Conservation (phyloP, 2,888 invertebrate genomes). For the Drosophila affinis region DNA sequence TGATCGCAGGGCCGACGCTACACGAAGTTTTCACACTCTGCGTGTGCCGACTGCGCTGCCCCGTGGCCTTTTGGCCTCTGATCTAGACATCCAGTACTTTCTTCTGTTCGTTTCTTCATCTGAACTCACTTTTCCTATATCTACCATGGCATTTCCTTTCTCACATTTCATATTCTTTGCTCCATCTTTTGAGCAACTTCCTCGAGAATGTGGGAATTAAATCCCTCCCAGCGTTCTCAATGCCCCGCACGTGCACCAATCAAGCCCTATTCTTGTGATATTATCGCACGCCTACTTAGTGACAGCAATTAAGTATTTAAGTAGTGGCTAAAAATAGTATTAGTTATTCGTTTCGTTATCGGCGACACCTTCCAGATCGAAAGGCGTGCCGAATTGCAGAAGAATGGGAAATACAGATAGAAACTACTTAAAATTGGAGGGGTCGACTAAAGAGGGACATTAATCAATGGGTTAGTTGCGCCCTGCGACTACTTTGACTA, state of each 20-base stretch:
- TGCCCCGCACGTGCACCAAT: slow-evolving; percentile 35
- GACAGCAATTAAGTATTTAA: slow-evolving; percentile 23
- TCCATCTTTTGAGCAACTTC: background rate
- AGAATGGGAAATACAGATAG: background rate
- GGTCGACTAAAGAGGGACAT: slow-evolving; percentile 27
- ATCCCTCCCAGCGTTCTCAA: background rate
- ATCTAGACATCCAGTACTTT: no score
- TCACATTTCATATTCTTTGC: background rate
- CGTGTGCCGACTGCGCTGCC: no score
- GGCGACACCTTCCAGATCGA: slow-evolving; percentile 18
- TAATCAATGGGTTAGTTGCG: slow-evolving; percentile 28
- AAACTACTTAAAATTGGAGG: slow-evolving; percentile 22
- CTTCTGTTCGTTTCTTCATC: no score
- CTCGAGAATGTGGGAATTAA: background rate
- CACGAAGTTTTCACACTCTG: no score
- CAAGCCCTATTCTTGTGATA: slow-evolving; percentile 19
- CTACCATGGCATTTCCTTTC: background rate
- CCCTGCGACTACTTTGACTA: slow-evolving; percentile 2
- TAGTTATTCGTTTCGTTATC: slow-evolving; percentile 13
- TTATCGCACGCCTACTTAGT: slow-evolving; percentile 33
- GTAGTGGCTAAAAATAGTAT: slow-evolving; percentile 13
- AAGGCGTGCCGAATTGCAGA: slow-evolving; percentile 36
- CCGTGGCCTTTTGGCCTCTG: no score
- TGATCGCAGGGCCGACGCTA: no score
- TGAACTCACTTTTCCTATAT: background rate